Percentiles rank a stretch among this genome's conserved stretches.
These are phyloP conservation scores for Rhombomys opimus DNA, from an alignment of 2,113 vertebrate species.

Conservation along the genomic window DNA sequence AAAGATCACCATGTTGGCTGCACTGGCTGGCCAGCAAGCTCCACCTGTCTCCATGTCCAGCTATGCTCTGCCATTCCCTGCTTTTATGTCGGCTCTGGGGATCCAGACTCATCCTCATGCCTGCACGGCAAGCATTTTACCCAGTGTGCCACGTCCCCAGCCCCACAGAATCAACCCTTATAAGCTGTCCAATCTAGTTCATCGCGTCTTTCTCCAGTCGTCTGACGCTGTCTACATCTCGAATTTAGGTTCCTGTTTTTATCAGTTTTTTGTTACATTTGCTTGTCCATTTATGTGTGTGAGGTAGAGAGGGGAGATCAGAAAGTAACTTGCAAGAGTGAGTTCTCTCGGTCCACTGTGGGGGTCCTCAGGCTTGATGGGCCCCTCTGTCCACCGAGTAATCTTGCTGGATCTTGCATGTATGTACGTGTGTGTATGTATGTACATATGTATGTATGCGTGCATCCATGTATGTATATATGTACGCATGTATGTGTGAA, in stretches of 20 bases:
- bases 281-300: not conserved
- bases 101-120: not conserved
- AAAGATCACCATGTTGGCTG: not conserved
- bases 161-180: conserved; percentile 14
- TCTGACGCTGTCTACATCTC: not conserved
- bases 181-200: not conserved
- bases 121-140: not conserved
- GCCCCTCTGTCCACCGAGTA: not conserved
- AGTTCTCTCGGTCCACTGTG: not conserved
- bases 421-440: too few relatives aligned
- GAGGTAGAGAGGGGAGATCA: not conserved
- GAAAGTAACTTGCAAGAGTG: not conserved
- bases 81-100: not conserved
- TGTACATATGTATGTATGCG: too few relatives aligned
- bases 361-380: not conserved
- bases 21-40: not conserved
- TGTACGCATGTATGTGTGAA: too few relatives aligned
- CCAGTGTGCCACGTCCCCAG: not conserved
- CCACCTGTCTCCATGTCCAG: not conserved
- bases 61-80: not conserved
- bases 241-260: conserved; percentile 28
- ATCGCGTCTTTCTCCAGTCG: not conserved
- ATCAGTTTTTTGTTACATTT: not conserved
- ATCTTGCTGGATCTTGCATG: not conserved
- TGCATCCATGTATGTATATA: too few relatives aligned